Base-by-base conservation (phyloP, 2,888 invertebrate species). In the Sesamia inferens region DNA sequence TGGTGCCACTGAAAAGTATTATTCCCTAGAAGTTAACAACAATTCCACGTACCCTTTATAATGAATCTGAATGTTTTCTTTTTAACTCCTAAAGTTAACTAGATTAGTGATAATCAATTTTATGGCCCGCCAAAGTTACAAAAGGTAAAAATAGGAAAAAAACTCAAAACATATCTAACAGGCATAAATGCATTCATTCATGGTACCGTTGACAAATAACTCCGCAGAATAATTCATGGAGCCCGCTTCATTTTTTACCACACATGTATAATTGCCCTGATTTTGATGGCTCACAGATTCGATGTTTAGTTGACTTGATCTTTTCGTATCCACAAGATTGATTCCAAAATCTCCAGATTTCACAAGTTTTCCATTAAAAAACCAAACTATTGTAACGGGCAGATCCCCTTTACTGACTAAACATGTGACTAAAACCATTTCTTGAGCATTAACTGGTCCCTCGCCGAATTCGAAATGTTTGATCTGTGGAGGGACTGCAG, bases 381-480 rank as follows among this genome's bases (percentile, higher is more conserved):
- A 97, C 98, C 98, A 98, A 76, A 96, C 96, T 85, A 98, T 97
- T 87, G 96, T 96, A 85, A 97, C 94, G 44, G 97, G 97, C 71
- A 97, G 92, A 92, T 98, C 98, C 62, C 98, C 98, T 92, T 98
- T 98, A 76, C 97, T 96, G 74, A 97, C 97, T 73, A 97, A 96
- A 90, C 98, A 98, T 71, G 97, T 97, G 24, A 97, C 96, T 83
- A 97, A 97, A 75, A 97, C 97, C 91, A 97, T 96, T 93, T 98
- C 98, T 89, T 97, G 97, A 81, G 97, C 97, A 92, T 98, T 97
- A 63, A 97, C 96, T 67, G 97, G 96, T 83, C 97, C 97, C 81
- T 98, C 97, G 80, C 98, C 98, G 91, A 98, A 98, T 88, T 97
- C 97, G 89, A 98, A 98, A 82, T 97, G 97, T 87, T 97, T 97